These are phyloP conservation scores for Abscondita cerata DNA, from an alignment of 2,888 invertebrate species.

Conservation along the genomic window DNA sequence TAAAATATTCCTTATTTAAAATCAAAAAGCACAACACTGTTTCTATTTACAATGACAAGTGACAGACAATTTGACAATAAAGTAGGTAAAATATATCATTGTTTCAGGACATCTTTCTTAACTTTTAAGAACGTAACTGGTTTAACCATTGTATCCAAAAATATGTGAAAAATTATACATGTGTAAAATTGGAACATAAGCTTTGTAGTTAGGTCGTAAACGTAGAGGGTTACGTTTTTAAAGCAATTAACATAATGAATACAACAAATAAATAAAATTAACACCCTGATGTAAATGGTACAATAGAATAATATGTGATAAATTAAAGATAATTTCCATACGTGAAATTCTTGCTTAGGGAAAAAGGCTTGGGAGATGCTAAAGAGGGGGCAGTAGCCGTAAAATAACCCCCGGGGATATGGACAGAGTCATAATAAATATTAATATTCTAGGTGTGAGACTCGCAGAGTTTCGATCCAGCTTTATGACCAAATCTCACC, in stretches of 20 bases:
- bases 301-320: conserved; percentile 58
- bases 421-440: conserved; percentile 59
- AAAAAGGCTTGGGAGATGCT: conserved; percentile 43
- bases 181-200: conserved; percentile 21
- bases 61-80: too few species aligned
- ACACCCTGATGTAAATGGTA: conserved; percentile 56
- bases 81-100: too few species aligned
- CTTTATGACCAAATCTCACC: conserved; percentile 51
- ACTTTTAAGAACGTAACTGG: too few species aligned
- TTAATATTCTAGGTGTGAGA: conserved; percentile 59
- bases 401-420: conserved; percentile 55
- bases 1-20: too few species aligned
- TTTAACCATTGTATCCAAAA: too few species aligned
- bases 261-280: conserved; percentile 58
- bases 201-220: conserved; percentile 24
- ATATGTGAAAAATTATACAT: conserved; percentile 9
- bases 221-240: conserved; percentile 27
- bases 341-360: conserved; percentile 56
- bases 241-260: conserved; percentile 48
- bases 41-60: too few species aligned
- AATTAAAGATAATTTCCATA: conserved; percentile 59
- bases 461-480: conserved; percentile 46
- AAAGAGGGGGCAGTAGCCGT: conserved; percentile 56
- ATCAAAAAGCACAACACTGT: too few species aligned
- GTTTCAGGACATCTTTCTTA: too few species aligned